Percentiles rank a stretch among this genome's conserved stretches.
Conservation (phyloP, 2,888 invertebrate species). For the Gasteruption jaculator region DNA sequence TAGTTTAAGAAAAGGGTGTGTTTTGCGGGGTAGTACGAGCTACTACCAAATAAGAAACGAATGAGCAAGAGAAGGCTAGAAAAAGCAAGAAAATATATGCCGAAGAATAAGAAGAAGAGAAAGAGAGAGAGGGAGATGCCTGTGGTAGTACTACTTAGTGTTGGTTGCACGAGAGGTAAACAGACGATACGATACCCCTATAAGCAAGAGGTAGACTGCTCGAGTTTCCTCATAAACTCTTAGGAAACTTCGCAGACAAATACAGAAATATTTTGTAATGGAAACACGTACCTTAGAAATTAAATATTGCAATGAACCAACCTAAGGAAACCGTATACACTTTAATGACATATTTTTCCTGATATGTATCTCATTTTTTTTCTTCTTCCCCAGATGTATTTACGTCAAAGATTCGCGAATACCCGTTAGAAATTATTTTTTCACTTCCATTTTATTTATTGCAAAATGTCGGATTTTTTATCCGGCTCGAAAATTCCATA, state of each 20-base stretch:
- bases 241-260: slow-evolving; percentile 46
- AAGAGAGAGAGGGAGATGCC: slow-evolving; percentile 10
- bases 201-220: slow-evolving; percentile 32
- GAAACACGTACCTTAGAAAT: slow-evolving; percentile 45
- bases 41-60: slow-evolving; percentile 13
- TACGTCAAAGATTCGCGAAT: no score
- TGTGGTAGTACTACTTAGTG: slow-evolving; percentile 30
- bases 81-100: slow-evolving; percentile 10
- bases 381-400: no score
- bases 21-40: slow-evolving; percentile 24
- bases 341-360: no score
- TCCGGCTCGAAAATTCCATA: no score
- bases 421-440: no score
- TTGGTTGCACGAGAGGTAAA: no score
- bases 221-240: slow-evolving; percentile 46
- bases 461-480: no score
- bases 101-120: slow-evolving; percentile 16
- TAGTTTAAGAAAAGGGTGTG: slow-evolving; percentile 15
- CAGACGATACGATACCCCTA: slow-evolving; percentile 30
- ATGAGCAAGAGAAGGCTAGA: slow-evolving; percentile 6
- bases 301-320: slow-evolving; percentile 45
- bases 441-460: no score
- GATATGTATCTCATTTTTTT: no score
- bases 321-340: no score
- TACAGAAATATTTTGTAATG: slow-evolving; percentile 47